Conservation (phyloP, 2,888 invertebrate species). For the Idaea dimidiata region DNA sequence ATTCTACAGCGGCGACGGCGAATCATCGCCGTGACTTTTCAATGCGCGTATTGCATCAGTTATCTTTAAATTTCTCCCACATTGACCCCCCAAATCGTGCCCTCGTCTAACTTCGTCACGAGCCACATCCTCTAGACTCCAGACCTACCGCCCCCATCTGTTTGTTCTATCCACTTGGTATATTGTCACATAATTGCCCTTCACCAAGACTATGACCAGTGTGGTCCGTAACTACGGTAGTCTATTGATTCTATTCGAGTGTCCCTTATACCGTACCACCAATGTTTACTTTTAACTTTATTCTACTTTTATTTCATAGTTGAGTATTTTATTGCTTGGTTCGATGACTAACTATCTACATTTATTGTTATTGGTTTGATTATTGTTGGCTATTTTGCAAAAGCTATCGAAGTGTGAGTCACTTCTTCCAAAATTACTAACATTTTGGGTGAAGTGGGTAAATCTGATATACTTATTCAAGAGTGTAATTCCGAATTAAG, state of each 20-base stretch:
- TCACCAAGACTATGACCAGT: conserved; percentile 28
- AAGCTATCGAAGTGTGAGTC: no score
- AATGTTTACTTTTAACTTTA: conserved; percentile 2
- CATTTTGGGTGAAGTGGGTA: no score
- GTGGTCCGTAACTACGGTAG: conserved; percentile 53
- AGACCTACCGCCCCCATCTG: conserved; percentile 52
- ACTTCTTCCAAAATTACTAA: no score
- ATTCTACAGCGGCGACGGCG: no score
- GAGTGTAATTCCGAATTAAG: no score
- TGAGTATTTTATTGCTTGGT: background rate
- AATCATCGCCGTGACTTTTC: no score
- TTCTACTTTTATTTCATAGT: background rate
- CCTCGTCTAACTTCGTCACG: conserved; percentile 28
- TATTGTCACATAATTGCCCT: conserved; percentile 67
- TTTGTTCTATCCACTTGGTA: conserved; percentile 58
- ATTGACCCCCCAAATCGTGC: conserved; percentile 44
- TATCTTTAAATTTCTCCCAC: conserved; percentile 26
- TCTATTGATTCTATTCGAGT: conserved; percentile 32
- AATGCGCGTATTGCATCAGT: background rate
- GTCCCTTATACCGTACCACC: conserved; percentile 6
- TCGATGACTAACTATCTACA: background rate
- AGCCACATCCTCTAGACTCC: conserved; percentile 65
- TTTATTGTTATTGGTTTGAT: background rate
- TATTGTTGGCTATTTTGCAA: no score
- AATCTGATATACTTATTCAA: no score